A percentile compares a stretch with the other conserved stretches of the same genome.
Evolutionary conservation across 2,797 vertebrate genomes (phyloP).

Genomic region (Todus mexicanus): DNA sequence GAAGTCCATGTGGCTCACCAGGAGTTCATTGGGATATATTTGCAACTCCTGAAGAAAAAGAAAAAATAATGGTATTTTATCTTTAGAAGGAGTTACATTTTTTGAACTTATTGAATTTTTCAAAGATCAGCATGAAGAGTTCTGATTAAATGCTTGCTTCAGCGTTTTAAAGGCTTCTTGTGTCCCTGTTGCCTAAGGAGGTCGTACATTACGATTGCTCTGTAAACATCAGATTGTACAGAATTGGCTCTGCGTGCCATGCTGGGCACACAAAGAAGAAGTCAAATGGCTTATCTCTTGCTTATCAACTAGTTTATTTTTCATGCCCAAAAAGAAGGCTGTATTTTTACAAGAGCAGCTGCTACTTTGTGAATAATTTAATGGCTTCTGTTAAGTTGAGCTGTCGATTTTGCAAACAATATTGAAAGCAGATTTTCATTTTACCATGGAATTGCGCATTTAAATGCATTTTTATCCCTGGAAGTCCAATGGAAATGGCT

Average conservation of each 20-base stretch:
- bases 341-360: slow-evolving; percentile 64
- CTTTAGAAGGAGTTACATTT: slow-evolving; percentile 52
- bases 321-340: slow-evolving; percentile 47
- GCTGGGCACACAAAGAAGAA: slow-evolving; percentile 51
- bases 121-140: slow-evolving; percentile 63
- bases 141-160: slow-evolving; percentile 68
- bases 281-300: slow-evolving; percentile 68
- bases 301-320: slow-evolving; percentile 76
- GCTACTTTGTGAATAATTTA: slow-evolving; percentile 75
- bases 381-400: slow-evolving; percentile 70
- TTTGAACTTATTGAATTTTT: slow-evolving; percentile 64
- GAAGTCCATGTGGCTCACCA: background rate
- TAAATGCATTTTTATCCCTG: slow-evolving; percentile 60
- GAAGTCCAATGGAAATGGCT: slow-evolving; percentile 20
- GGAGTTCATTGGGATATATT: slow-evolving; percentile 24
- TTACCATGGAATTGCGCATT: slow-evolving; percentile 37
- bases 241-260: slow-evolving; percentile 56
- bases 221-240: slow-evolving; percentile 67
- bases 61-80: slow-evolving; percentile 20
- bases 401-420: slow-evolving; percentile 68
- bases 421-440: slow-evolving; percentile 63
- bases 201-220: slow-evolving; percentile 33
- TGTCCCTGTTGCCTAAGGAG: slow-evolving; percentile 67
- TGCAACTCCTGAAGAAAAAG: slow-evolving; percentile 44
- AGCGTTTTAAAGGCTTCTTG: slow-evolving; percentile 59